Evolutionary conservation across 2,113 vertebrate genomes (phyloP).

Genomic region (Leuciscus idus): DNA sequence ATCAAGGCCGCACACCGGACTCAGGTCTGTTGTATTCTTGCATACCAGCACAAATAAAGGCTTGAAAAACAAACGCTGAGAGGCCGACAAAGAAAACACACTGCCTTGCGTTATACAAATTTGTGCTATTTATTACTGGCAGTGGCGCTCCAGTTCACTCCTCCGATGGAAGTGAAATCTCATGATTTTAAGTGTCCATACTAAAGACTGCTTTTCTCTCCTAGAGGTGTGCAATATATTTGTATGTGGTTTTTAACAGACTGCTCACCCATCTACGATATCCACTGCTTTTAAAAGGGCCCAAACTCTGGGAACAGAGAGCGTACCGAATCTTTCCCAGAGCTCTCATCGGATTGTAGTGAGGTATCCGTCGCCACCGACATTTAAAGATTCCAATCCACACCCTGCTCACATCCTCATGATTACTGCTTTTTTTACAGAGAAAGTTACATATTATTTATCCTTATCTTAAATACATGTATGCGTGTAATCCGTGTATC

Average conservation of each 20-base stretch:
- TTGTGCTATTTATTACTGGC: background rate
- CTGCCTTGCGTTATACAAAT: background rate
- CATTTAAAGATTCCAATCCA: slow-evolving; percentile 42
- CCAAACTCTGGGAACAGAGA: slow-evolving; percentile 52
- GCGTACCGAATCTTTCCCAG: background rate
- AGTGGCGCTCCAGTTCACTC: background rate
- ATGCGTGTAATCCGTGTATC: slow-evolving; percentile 59
- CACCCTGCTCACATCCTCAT: slow-evolving; percentile 16
- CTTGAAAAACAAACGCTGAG: slow-evolving; percentile 9
- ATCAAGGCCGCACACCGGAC: slow-evolving; percentile 19
- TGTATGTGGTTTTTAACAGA: slow-evolving; percentile 48
- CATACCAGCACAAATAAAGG: slow-evolving; percentile 30
- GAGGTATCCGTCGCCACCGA: slow-evolving; percentile 41
- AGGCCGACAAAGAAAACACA: background rate
- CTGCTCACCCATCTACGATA: slow-evolving; percentile 9
- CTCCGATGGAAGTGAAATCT: slow-evolving; percentile 17
- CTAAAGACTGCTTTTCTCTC: slow-evolving; percentile 33
- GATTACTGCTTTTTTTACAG: slow-evolving; percentile 56
- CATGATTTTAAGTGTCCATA: slow-evolving; percentile 31
- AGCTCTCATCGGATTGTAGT: slow-evolving; percentile 46
- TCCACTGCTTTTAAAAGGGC: slow-evolving; percentile 54
- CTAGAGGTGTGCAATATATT: slow-evolving; percentile 68
- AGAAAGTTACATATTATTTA: slow-evolving; percentile 64
- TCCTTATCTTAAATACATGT: slow-evolving; percentile 60
- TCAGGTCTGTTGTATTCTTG: slow-evolving; percentile 26